Base-by-base conservation (phyloP, 2,888 invertebrate genomes). In the Lottia gigantea region DNA sequence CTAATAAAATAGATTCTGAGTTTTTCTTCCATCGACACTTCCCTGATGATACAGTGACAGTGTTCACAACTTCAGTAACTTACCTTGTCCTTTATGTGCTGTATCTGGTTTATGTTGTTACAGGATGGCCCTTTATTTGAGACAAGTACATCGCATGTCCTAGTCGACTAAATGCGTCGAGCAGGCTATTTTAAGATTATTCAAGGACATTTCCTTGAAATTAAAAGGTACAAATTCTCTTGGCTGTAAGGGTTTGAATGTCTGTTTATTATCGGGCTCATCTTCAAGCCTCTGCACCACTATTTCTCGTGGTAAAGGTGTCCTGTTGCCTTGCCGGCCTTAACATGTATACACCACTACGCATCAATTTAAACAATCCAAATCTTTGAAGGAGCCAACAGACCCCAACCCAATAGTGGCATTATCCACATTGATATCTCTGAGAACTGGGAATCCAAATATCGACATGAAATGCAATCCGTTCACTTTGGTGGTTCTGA, bases 71-170 rank as follows among this genome's bases (percentile, higher is more conserved):
- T n/a, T n/a, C n/a, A n/a, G n/a, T 47, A 47, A 47, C 47, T 16
- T 47, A 47, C 47, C 47, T 47, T 47, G 16, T 47, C 47, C 16
- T 47, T 47, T 47, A 14, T 47, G 15, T 15, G 14, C 14, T 14
- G 47, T 47, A 47, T 47, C 47, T 47, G 47, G 47, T 47, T 47
- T 15, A 47, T 47, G 16, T 47, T 47, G 47, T 14, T 47, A 16
- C 47, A 47, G 47, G 15, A 15, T 47, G 47, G 47, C 47, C 47
- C 47, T 47, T 47, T 47, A 47, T 47, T 47, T 47, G 47, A 47
- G 15, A 47, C 47, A 15, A 47, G 47, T 15, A 47, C 47, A 47
- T 47, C 47, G 3, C 47, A 47, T 15, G 14, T 47, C 47, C 16
- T 47, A 15, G 47, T 16, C 14, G 47, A 16, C 47, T 15, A 47